A percentile compares a stretch with the other conserved stretches of the same genome.
Conservation (phyloP, 2,888 invertebrate genomes). For the Alloplasta piceator region DNA sequence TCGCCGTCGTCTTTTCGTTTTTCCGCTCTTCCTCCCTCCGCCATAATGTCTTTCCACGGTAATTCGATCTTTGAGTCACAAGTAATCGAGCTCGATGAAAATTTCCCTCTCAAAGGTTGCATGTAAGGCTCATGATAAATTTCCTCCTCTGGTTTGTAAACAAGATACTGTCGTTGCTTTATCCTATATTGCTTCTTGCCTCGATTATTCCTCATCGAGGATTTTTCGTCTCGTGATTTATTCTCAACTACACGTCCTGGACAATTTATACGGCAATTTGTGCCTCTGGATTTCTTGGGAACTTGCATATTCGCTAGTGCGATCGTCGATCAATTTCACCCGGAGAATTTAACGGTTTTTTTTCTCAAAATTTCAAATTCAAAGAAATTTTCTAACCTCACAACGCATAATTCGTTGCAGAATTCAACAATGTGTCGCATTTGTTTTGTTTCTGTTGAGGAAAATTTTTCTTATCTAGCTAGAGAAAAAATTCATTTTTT, state of each 20-base stretch:
- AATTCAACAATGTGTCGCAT: not conserved
- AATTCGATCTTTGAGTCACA: constrained; percentile 78
- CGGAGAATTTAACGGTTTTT: constrained; percentile 15
- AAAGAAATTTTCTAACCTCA: constrained; percentile 29
- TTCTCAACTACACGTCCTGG: constrained; percentile 7
- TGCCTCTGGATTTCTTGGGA: constrained; percentile 45
- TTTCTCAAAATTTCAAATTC: not conserved
- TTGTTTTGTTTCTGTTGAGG: constrained; percentile 29
- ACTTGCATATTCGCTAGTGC: constrained; percentile 15
- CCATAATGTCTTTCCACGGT: constrained; percentile 77
- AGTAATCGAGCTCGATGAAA: constrained; percentile 70
- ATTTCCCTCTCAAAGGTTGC: constrained; percentile 71
- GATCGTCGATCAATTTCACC: not conserved
- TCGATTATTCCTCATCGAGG: constrained; percentile 18
- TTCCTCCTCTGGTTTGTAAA: constrained; percentile 75
- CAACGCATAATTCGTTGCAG: not conserved
- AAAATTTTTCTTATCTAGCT: not conserved
- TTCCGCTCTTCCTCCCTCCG: constrained; percentile 54
- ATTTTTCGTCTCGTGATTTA: constrained; percentile 10
- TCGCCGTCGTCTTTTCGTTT: constrained; percentile 28
- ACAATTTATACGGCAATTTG: constrained; percentile 48
- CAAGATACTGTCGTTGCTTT: constrained; percentile 70
- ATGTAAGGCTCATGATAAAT: constrained; percentile 77
- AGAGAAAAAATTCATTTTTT: not conserved
- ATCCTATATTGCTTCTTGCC: constrained; percentile 51